Evolutionary conservation across 2,888 invertebrate genomes (phyloP).

Genomic region (Branchellion lobata): DNA sequence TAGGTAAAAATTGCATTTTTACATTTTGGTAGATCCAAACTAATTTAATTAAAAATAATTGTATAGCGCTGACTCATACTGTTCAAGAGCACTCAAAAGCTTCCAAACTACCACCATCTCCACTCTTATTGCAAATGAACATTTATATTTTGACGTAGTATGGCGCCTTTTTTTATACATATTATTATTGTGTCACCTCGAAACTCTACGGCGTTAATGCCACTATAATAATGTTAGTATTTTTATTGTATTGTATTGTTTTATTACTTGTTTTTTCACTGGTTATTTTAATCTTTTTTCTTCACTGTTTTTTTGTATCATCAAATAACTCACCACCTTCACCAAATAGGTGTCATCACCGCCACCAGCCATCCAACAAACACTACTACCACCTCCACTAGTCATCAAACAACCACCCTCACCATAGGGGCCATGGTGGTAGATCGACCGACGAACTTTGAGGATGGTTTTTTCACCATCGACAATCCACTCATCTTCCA

Average conservation of each 20-base stretch:
- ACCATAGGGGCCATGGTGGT: constrained; percentile 10
- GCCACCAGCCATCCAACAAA: background rate
- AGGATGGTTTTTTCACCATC: constrained; percentile 85
- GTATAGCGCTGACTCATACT: too few relatives aligned
- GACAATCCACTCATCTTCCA: constrained; percentile 90
- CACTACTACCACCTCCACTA: too few relatives aligned
- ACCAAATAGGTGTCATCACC: background rate
- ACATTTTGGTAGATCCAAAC: background rate
- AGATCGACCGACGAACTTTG: constrained; percentile 80
- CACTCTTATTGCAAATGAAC: too few relatives aligned
- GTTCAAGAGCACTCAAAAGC: too few relatives aligned
- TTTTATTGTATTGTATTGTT: too few relatives aligned
- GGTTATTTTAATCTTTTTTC: background rate
- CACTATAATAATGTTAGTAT: too few relatives aligned
- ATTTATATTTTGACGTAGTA: too few relatives aligned
- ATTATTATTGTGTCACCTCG: too few relatives aligned
- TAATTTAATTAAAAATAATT: background rate
- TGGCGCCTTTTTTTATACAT: too few relatives aligned
- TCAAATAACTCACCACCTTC: background rate
- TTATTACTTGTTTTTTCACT: background rate
- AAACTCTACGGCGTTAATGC: too few relatives aligned
- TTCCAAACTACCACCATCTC: too few relatives aligned
- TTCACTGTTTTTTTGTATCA: background rate
- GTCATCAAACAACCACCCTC: too few relatives aligned
- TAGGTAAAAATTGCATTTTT: constrained; percentile 11